A percentile compares a stretch with the other conserved stretches of the same genome.
phyloP scores from a whole-genome alignment of 2,113 vertebrate genomes.

The Okapia johnstoni region DNA sequence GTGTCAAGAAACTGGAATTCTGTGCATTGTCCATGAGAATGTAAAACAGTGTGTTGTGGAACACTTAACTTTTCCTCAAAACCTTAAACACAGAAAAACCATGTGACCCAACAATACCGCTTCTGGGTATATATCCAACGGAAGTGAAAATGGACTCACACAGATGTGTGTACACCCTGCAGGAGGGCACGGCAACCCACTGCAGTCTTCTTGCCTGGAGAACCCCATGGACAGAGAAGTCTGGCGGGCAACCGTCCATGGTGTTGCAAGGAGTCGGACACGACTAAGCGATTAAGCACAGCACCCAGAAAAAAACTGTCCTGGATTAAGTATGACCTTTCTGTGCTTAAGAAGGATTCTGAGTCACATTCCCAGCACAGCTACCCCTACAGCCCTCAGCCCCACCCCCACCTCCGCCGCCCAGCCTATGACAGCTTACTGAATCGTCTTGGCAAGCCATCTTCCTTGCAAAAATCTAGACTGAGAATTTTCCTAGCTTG shows the following conservation, averaged over 20 bases:
- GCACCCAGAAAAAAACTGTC: neutral
- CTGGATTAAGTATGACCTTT: neutral
- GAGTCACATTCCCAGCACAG: neutral
- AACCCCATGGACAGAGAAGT: neutral
- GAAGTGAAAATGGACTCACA: neutral
- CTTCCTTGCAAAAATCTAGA: neutral
- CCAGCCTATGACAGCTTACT: neutral
- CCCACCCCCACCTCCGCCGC: neutral
- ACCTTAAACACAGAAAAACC: too few relatives aligned
- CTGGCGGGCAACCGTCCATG: neutral
- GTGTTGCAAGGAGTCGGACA: neutral
- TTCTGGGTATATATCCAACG: neutral
- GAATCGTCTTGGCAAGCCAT: neutral
- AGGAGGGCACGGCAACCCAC: neutral
- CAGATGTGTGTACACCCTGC: neutral
- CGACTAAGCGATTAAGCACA: fast-evolving
- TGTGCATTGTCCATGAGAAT: neutral
- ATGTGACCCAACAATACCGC: neutral
- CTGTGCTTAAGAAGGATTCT: neutral
- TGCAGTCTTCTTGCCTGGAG: neutral
- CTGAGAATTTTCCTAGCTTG: neutral
- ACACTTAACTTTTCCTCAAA: neutral
- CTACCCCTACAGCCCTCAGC: neutral
- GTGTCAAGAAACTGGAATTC: neutral
- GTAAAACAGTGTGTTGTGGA: too few relatives aligned